phyloP scores from a whole-genome alignment of 2,797 vertebrate genomes.

The Sebastes jordani region DNA sequence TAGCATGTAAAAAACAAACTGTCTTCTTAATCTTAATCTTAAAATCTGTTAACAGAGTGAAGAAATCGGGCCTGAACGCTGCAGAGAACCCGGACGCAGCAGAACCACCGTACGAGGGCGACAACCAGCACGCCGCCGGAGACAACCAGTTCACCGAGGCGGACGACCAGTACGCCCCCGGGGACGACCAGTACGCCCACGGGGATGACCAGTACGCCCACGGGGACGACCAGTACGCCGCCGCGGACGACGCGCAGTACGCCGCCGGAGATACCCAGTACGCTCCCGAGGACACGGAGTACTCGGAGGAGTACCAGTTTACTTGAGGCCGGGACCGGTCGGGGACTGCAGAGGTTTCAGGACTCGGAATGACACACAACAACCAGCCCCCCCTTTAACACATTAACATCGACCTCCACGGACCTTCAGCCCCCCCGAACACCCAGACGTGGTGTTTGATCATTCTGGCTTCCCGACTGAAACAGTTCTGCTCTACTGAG shows the following conservation, averaged over 20 bases:
- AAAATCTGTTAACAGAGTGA: constrained; percentile 51
- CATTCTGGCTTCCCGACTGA: background rate
- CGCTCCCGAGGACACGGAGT: constrained; percentile 49
- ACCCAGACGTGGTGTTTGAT: background rate
- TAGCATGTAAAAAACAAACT: background rate
- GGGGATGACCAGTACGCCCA: background rate
- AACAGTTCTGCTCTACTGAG: background rate
- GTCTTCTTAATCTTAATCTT: too few relatives aligned
- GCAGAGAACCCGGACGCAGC: constrained; percentile 37
- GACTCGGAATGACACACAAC: constrained; percentile 50
- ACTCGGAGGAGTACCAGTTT: constrained; percentile 66
- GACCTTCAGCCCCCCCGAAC: constrained; percentile 10
- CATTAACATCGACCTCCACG: constrained; percentile 44
- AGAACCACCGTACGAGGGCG: background rate
- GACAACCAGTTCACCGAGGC: background rate
- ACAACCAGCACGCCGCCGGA: background rate
- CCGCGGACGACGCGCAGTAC: background rate
- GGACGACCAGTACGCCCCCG: background rate
- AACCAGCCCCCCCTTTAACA: constrained; percentile 69
- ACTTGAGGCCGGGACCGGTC: constrained; percentile 47
- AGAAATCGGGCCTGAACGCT: constrained; percentile 61
- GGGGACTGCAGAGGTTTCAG: constrained; percentile 35
- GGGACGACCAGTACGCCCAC: background rate
- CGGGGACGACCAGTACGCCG: background rate
- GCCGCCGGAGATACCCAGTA: constrained; percentile 11